These are phyloP conservation scores for Syngnathus scovelli DNA, from an alignment of 2,113 vertebrate species.

Conservation along the genomic window DNA sequence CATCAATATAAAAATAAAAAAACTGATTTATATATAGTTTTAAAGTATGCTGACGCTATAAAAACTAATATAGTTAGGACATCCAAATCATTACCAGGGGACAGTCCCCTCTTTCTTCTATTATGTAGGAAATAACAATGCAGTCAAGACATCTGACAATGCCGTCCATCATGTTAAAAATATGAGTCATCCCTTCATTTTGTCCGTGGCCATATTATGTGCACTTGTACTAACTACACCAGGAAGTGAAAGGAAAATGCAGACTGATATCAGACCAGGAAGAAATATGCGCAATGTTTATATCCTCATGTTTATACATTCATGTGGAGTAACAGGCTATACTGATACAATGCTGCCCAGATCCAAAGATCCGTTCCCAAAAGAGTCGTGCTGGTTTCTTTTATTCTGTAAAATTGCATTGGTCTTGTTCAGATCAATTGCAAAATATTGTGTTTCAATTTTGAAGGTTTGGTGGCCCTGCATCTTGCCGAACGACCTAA, in stretches of 20 bases:
- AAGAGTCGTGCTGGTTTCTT: background rate
- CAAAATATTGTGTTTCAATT: conserved; percentile 2
- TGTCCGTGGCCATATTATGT: conserved; percentile 9
- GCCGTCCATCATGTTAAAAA: background rate
- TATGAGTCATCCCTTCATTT: background rate
- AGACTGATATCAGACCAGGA: conserved; percentile 19
- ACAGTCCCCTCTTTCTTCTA: no score
- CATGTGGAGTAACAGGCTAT: background rate
- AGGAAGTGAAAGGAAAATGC: conserved; percentile 46
- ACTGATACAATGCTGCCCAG: background rate
- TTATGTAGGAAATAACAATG: background rate
- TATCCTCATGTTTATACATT: conserved; percentile 6
- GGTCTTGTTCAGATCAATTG: conserved; percentile 1
- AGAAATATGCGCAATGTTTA: conserved; percentile 21
- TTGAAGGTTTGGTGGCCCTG: no score
- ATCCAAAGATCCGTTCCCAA: background rate
- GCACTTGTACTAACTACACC: conserved; percentile 5
- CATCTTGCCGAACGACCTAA: background rate
- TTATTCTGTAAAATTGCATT: background rate
- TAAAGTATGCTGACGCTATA: no score
- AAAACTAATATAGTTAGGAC: no score
- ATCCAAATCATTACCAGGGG: no score
- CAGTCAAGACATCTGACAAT: background rate
- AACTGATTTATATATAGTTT: no score
- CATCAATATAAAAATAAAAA: no score